Evolutionary conservation across 2,888 invertebrate species (phyloP), one percentile per base, ranked within the genome.

Genomic region (Halictus quadricinctus): DNA sequence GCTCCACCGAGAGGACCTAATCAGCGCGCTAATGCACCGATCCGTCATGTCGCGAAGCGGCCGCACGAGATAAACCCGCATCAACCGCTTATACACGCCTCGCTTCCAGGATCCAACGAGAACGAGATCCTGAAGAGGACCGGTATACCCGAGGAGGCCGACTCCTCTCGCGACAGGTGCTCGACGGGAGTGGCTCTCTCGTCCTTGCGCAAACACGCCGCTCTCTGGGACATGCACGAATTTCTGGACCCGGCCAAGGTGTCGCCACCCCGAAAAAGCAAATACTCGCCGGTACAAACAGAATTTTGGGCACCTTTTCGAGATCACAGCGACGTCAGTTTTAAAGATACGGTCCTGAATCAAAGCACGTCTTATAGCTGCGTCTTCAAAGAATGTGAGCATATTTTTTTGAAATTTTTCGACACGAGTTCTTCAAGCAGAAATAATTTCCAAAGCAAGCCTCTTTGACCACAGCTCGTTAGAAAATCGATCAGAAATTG

Each of bases 1-100:
- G 87, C 69, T 58, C 58, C 69, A 60, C 36, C 13, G 29, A 76
- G 80, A 85, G 84, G 88, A 75, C 84, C 92, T 93, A 93, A 93
- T 94, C 94, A 91, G 90, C 88, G 74, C 88, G 89, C 92, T 94
- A 94, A 94, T 94, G 94, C 91, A 93, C 81, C 93, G 93, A 94
- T 94, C 93, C 90, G 93, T 94, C 94, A 94, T 93, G 91, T 91
- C 89, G 87, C 88, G 88, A 81, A 76, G 83, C 88, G 88, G 85
- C 66, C 89, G 86, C 79, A 70, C 81, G 79, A 90, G 90, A 91
- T 89, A 90, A 92, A 88, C 84, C 82, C 50, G 41, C 76, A 84
- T 83, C 80, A 87, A 84, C 36, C 66, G 76, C 78, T 72, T 64
- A 81, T 81, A 81, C 81, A 76, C 80, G 80, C 75, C 85, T 80